phyloP scores from a whole-genome alignment of 2,113 vertebrate species.

The Gorsachius goisagi region DNA sequence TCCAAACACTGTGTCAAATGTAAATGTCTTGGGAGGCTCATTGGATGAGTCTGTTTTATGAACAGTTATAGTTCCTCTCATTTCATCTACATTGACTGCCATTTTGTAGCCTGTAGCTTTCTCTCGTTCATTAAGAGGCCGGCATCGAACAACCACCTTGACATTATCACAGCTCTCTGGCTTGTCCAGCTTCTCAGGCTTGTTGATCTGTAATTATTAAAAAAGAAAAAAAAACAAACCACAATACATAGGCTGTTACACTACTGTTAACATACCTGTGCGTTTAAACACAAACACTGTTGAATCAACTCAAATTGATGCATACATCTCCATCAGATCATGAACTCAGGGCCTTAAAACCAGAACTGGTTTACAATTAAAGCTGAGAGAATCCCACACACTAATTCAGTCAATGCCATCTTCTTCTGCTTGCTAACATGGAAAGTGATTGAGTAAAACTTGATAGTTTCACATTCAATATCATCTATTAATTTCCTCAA shows the following conservation, averaged over 20 bases:
- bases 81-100: slow-evolving; percentile 92
- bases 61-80: slow-evolving; percentile 93
- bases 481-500: background rate
- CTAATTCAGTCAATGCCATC: background rate
- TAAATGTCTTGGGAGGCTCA: slow-evolving; percentile 95
- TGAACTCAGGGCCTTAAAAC: background rate
- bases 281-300: background rate
- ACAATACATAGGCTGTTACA: background rate
- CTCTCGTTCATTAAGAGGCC: slow-evolving; percentile 93
- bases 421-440: rapidly evolving
- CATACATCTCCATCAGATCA: rapidly evolving
- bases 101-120: slow-evolving; percentile 85
- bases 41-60: slow-evolving; percentile 90
- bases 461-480: background rate
- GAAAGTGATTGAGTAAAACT: background rate
- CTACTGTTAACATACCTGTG: rapidly evolving
- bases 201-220: slow-evolving; percentile 78
- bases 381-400: rapidly evolving
- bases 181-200: slow-evolving; percentile 85
- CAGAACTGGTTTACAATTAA: background rate
- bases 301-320: background rate
- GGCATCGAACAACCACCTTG: slow-evolving; percentile 95
- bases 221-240: background rate
- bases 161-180: slow-evolving; percentile 91
- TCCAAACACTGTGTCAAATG: slow-evolving; percentile 96